Conservation (phyloP, 2,888 invertebrate species). For the Habrosyne pyritoides region DNA sequence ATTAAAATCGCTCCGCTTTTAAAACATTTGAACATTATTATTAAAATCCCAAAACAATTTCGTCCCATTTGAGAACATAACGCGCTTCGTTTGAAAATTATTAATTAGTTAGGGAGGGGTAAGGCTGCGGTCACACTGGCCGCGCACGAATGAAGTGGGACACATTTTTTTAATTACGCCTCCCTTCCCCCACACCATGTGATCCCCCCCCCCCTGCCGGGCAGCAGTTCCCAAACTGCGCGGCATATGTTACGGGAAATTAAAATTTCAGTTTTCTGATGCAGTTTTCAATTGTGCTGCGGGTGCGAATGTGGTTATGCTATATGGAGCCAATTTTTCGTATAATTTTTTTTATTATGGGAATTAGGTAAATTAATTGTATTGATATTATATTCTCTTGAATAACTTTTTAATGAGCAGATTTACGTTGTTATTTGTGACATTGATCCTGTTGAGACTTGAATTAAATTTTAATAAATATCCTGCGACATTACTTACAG, state of each 20-base stretch:
- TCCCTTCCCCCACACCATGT: slow-evolving; percentile 31
- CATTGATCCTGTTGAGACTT: too few relatives aligned
- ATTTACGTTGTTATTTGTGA: too few relatives aligned
- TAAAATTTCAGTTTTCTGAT: slow-evolving; percentile 75
- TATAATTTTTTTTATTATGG: not conserved
- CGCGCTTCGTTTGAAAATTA: slow-evolving; percentile 49
- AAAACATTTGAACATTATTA: slow-evolving; percentile 53
- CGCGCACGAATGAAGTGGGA: slow-evolving; percentile 74
- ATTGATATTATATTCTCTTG: too few relatives aligned
- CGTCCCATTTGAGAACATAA: slow-evolving; percentile 9
- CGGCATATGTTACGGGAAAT: slow-evolving; percentile 75
- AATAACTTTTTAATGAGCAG: too few relatives aligned
- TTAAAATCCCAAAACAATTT: slow-evolving; percentile 66
- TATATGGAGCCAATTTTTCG: not conserved
- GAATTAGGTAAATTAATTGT: not conserved
- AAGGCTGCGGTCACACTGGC: slow-evolving; percentile 57
- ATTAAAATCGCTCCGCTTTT: slow-evolving; percentile 29
- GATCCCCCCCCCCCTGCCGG: slow-evolving; percentile 27
- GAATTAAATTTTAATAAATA: too few relatives aligned
- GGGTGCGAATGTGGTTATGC: slow-evolving; percentile 9
- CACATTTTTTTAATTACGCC: slow-evolving; percentile 80
- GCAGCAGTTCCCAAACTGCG: slow-evolving; percentile 28
- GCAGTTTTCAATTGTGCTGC: slow-evolving; percentile 62
- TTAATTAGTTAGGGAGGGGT: slow-evolving; percentile 66
- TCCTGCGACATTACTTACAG: too few relatives aligned